Evolutionary conservation across 2,888 invertebrate species (phyloP), one percentile per base, ranked within the genome.

Genomic region (Dascillus cervinus): DNA sequence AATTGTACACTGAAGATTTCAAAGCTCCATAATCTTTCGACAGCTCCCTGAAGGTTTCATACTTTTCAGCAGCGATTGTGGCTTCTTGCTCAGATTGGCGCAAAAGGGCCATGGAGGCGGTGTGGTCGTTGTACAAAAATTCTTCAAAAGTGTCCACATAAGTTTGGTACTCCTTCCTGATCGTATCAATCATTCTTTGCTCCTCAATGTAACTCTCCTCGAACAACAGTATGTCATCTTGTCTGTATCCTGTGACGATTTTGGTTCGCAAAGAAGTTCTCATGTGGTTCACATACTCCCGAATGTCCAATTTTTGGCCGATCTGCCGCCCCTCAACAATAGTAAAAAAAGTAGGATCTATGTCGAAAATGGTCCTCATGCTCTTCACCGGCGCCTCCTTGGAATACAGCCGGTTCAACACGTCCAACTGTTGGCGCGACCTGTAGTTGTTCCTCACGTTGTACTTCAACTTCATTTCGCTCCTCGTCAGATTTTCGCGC

Each of bases 291-390:
- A 77, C 55, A 50, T 81, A 81, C 4, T 72, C 66, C 41, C 69
- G 66, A 26, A 72, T 66, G 37, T 73, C 75, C 41, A 78, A 72
- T 43, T 69, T 71, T 45, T 72, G 70, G 27, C 70, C 65, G 13
- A 76, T 65, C 1, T 77, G 72, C 15, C 77, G 67, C 4, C 77
- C 78, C 56, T 72, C 71, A 17, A 79, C 68, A 19, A 75, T 71
- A 1, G 70, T 69, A 52, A 76, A 80, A 56, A 77, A 80, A 40
- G 75, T 70, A 0, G 77, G 75, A 53, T 80, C 77, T 20, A 79
- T 68, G 57, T 80, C 78, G 9, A 75, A 66, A 26, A 79, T 73
- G 1, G 76, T 73, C 42, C 70, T 68, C 13, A 72, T 69, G 38
- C 67, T 67, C 11, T 47, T 47, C 3, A 55, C 37, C 14, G 64